phyloP scores from a whole-genome alignment of 1,140 invertebrate species.

The Panagrolaimus sp. region DNA sequence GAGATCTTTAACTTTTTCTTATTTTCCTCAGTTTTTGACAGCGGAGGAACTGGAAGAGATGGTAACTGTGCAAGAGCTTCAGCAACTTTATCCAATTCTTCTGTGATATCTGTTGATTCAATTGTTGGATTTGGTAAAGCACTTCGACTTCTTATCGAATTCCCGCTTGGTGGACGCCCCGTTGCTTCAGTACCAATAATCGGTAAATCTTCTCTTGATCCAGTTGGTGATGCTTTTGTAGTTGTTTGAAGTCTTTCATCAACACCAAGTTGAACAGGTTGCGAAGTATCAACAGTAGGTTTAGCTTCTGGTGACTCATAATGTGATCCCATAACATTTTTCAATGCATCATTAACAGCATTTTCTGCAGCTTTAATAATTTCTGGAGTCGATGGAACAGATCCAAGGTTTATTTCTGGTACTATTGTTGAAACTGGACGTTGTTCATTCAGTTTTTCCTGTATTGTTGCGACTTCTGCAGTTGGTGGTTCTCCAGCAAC shows the following conservation, averaged over 20 bases:
- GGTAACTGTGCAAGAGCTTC: neutral
- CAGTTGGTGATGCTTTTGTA: neutral
- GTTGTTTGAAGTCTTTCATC: neutral
- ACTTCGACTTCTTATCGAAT: neutral
- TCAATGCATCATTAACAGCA: constrained; percentile 1
- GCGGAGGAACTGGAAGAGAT: neutral
- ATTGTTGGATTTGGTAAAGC: constrained; percentile 2
- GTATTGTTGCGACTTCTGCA: neutral
- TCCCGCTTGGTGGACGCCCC: neutral
- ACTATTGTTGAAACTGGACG: neutral
- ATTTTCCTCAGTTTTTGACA: neutral
- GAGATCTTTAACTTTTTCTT: neutral
- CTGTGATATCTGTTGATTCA: neutral
- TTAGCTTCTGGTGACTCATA: neutral
- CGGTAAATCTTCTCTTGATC: neutral
- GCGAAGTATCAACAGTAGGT: neutral
- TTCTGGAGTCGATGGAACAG: neutral
- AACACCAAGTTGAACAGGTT: neutral
- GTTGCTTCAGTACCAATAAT: neutral
- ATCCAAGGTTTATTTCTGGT: neutral
- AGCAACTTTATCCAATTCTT: constrained; percentile 3
- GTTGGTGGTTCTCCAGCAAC: neutral
- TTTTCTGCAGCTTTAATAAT: constrained; percentile 6
- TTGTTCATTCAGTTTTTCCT: no score
- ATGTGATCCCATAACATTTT: constrained; percentile 6